These are phyloP conservation scores for Cantharis lateralis DNA, from an alignment of 2,888 invertebrate genomes.

Conservation along the genomic window DNA sequence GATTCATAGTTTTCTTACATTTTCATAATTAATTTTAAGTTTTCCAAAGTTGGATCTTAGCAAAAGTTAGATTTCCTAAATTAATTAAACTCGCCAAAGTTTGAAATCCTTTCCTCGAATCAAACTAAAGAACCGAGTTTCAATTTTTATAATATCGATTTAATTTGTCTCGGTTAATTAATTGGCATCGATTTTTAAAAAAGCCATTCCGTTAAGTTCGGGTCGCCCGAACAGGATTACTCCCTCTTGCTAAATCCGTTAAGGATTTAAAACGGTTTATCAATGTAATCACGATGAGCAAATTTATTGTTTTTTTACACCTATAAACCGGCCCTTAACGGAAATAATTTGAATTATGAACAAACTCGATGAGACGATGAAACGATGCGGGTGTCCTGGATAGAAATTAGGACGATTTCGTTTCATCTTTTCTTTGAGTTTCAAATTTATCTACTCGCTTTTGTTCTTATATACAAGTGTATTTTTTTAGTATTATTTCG, in stretches of 20 bases:
- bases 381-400: neutral
- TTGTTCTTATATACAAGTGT: neutral
- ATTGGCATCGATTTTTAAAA: neutral
- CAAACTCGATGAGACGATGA: neutral
- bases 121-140: neutral
- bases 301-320: neutral
- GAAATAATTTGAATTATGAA: neutral
- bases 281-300: neutral
- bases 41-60: neutral
- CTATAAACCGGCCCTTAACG: neutral
- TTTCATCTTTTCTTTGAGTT: neutral
- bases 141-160: neutral
- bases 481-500: conserved; percentile 81
- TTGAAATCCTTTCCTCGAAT: neutral
- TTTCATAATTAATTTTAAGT: neutral
- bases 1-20: neutral
- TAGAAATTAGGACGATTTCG: neutral
- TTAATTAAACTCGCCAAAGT: neutral
- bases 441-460: neutral
- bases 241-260: neutral
- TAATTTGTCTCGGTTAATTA: neutral
- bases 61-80: neutral
- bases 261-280: neutral
- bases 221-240: neutral
- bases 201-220: neutral